A percentile compares a stretch with the other conserved stretches of the same genome.
Evolutionary conservation across 2,113 vertebrate genomes (phyloP).

Genomic region (Tyrannus savana): DNA sequence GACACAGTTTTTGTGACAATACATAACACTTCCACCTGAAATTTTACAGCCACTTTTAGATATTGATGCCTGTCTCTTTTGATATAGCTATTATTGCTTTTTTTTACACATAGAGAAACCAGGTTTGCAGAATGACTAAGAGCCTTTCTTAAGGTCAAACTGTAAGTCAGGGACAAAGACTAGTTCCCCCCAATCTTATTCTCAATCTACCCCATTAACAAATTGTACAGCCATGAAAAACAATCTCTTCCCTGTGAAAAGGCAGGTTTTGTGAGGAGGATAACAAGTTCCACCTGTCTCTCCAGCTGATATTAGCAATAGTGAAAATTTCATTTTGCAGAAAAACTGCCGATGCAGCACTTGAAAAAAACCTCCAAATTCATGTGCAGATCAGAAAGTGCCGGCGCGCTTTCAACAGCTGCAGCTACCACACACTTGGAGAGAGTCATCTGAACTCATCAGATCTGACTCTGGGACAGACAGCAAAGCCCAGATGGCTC

Average conservation of each 20-base stretch:
- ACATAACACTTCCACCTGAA: neutral
- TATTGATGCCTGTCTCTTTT: neutral
- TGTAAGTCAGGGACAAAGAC: neutral
- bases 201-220: neutral
- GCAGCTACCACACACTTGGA: constrained; percentile 25
- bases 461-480: neutral
- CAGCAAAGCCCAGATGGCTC: neutral
- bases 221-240: constrained; percentile 6
- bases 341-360: constrained; percentile 50
- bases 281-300: constrained; percentile 42
- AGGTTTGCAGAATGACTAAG: neutral
- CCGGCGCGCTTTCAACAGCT: neutral
- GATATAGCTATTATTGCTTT: neutral
- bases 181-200: neutral
- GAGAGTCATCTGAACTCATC: constrained; percentile 10
- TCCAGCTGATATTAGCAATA: constrained; percentile 48
- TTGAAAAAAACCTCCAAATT: constrained; percentile 39
- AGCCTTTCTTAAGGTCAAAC: neutral
- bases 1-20: neutral
- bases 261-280: constrained; percentile 12
- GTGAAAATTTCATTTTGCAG: constrained; percentile 48
- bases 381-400: constrained; percentile 42
- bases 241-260: neutral
- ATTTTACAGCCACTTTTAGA: neutral
- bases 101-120: neutral